Evolutionary conservation across 2,797 vertebrate genomes (phyloP).

Genomic region (Chrysocyon brachyurus): DNA sequence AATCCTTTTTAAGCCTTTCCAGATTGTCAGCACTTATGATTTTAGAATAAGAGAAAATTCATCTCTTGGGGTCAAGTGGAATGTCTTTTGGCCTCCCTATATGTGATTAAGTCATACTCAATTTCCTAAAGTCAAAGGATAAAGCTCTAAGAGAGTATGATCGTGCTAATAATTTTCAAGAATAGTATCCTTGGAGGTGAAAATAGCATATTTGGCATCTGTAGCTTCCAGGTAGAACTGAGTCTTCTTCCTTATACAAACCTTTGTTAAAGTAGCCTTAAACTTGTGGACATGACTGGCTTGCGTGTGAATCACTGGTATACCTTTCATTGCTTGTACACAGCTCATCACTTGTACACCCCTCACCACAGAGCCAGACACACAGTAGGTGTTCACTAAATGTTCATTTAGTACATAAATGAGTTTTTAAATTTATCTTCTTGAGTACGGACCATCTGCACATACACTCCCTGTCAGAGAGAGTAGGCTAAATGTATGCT

Average conservation of each 20-base stretch:
- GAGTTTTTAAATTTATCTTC: neutral
- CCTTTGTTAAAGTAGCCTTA: neutral
- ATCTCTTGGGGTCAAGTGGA: neutral
- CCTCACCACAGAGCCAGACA: neutral
- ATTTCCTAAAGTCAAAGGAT: conserved; percentile 25
- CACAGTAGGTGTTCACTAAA: neutral
- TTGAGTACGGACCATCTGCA: neutral
- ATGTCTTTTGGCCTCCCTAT: neutral
- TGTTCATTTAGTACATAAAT: neutral
- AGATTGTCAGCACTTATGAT: conserved; percentile 25
- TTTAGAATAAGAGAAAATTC: conserved; percentile 48
- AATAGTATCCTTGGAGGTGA: neutral
- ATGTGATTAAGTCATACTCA: neutral
- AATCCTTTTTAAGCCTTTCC: conserved; percentile 46
- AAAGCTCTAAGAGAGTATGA: neutral
- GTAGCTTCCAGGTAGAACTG: neutral
- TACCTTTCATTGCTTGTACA: no score
- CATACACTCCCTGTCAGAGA: neutral
- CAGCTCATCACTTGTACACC: neutral
- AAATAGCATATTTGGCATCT: neutral
- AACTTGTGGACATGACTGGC: neutral
- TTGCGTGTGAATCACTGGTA: neutral
- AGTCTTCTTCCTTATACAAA: neutral
- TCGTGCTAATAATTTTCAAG: neutral
- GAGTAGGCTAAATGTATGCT: neutral